Evolutionary conservation across 2,113 vertebrate species (phyloP), one percentile per base, ranked within the genome.

Genomic region (Pitta sordida): DNA sequence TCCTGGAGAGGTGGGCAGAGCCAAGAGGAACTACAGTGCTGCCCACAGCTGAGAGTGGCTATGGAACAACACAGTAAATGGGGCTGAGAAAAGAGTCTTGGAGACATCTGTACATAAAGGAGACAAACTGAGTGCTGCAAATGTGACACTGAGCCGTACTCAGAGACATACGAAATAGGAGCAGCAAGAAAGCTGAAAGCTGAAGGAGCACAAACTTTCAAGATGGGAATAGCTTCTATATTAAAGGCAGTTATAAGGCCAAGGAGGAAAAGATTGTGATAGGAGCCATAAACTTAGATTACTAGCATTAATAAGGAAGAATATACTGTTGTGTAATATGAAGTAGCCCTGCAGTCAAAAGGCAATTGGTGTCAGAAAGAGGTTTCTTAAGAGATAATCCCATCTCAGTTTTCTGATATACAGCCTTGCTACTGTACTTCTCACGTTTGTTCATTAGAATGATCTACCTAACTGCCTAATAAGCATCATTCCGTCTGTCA

Each of bases 211-310:
- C 56, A 88, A 88, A 59, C 60, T 91, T 91, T 64, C 15, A 11
- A 85, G 29, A 83, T 64, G 39, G 8, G 39, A 85, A 76, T 63
- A 85, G 70, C 51, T 92, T 93, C 82, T 80, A 58, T 70, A 69
- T 67, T 80, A 78, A 91, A 87, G 78, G 78, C 74, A 90, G 55
- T 80, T 94, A 92, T 92, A 95, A 95, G 82, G 82, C 88, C 90
- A 95, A 64, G 60, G 55, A 95, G 63, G 75, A 85, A 93, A 94
- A 67, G 82, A 85, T 73, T 89, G 70, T 85, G 91, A 94, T 81
- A 90, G 87, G 29, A 93, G 82, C 91, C 78, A 92, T 94, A 94
- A 95, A 96, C 75, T 90, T 39, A 87, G 83, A 96, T 96, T 88
- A 88, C 78, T 93, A 94, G 87, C 87, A 93, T 81, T 94, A 95